Base-by-base conservation (phyloP, 2,888 invertebrate genomes). In the Ypsolopha scabrella region DNA sequence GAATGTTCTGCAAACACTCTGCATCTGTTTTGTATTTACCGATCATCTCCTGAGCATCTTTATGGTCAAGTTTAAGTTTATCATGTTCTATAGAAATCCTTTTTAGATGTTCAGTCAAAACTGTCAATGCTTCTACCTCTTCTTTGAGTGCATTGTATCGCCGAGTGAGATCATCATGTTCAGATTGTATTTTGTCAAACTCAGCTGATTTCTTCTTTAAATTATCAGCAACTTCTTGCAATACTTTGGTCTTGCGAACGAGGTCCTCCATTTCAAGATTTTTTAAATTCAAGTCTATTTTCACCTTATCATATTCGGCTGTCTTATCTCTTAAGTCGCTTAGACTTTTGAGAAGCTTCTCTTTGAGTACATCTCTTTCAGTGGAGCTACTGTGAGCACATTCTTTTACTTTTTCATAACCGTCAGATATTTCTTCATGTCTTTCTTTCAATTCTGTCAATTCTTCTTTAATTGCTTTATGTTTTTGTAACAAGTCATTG, bases 401-500 rank as follows among this genome's bases (percentile, higher is more conserved):
- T 57, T 82, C 81, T 58, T 81, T 86, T 6, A 79, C 60, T 58
- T 80, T 82, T 59, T 90, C 90, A 57, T 87, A 83, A 52, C 87
- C 83, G 52, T 80, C 85, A 8, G 87, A 76, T 0, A 88, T 70
- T 56, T 87, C 87, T 57, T 88, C 78, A 53, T 88, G 76, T 57
- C 85, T 85, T 41, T 88, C 88, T 60, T 83, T 79, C 38, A 89
- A 67, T 13, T 85, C 80, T 44, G 72, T 86, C 53, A 85, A 79
- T 60, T 90, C 88, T 49, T 69, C 74, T 62, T 89, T 89, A 9
- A 91, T 69, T 0, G 60, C 66, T 57, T 88, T 88, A 57, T 90
- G 86, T 67, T 91, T 91, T 53, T 90, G 89, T 11, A 85, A 67
- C 49, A 93, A 75, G 59, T 89, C 88, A 62, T 87, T 79, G 57